Evolutionary conservation across 2,113 vertebrate genomes (phyloP), one percentile per base, ranked within the genome.

Genomic region (Lichenostomus cassidix): DNA sequence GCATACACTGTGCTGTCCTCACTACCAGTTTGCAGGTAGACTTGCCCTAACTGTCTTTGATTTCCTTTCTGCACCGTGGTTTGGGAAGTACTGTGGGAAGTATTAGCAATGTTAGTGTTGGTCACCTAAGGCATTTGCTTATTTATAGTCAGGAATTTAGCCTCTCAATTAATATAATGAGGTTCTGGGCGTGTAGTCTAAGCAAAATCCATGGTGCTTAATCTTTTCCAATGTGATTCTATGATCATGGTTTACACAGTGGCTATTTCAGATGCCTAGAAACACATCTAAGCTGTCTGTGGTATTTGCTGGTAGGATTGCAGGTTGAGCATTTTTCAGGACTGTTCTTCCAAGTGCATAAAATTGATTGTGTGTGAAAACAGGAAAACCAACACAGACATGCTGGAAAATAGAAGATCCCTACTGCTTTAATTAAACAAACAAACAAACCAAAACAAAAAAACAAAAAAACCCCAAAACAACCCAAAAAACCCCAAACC

Each of bases 181-280:
- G 17, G 11, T 83, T 83, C 58, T 90, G 35, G 42, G 12, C 8
- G 16, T 79, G 41, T 10, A 35, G 16, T 41, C 29, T 12, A 71
- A 68, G 44, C 33, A 71, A 90, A 76, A 56, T 62, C 47, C 29
- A 3, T 22, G 7, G 31, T 63, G n/a, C 22, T 65, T 65, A 39
- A 16, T 29, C 31, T 78, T 78, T 70, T 70, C 33, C 23, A 19
- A 0, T 41, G 25, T 67, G 52, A 27, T 53, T 62, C 56, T 59
- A 0, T 46, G 35, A 42, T 67, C 5, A 0, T 4, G 53, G 15
- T 75, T 85, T 67, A 22, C 13, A 3, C 11, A 29, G 15, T 3
- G 11, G 12, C 27, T 86, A 1, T 71, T 86, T 71, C 35, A 71
- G 33, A 23, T 88, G 46, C 46, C 41, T 59, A 4, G 53, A 75